A percentile compares a stretch with the other conserved stretches of the same genome.
phyloP scores from a whole-genome alignment of 2,113 vertebrate genomes.

The Taurulus bubalis region DNA sequence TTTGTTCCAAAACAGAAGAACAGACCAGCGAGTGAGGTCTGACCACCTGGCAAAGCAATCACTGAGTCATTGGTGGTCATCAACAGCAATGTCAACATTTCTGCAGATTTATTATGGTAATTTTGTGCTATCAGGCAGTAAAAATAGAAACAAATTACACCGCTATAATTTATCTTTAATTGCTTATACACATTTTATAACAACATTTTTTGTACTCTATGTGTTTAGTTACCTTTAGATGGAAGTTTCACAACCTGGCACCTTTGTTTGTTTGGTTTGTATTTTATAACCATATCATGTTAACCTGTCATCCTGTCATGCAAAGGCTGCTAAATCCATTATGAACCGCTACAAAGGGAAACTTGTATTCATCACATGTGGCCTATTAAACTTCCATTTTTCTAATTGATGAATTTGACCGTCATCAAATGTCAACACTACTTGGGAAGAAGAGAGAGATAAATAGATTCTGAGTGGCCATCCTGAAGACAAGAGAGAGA shows the following conservation, averaged over 20 bases:
- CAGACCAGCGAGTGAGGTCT: conserved; percentile 32
- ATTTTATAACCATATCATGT: conserved; percentile 45
- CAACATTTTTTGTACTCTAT: conserved; percentile 23
- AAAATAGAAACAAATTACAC: conserved; percentile 48
- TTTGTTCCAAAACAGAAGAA: conserved; percentile 53
- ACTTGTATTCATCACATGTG: conserved; percentile 51
- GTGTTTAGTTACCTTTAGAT: conserved; percentile 13
- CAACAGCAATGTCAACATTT: conserved; percentile 56
- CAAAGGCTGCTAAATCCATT: conserved; percentile 59
- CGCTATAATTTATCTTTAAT: conserved; percentile 46
- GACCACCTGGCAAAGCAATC: conserved; percentile 68
- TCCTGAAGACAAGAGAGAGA: conserved; percentile 52
- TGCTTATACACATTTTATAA: conserved; percentile 33
- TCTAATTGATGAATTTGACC: conserved; percentile 63
- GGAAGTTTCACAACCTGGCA: conserved; percentile 27
- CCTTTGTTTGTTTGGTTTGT: conserved; percentile 48
- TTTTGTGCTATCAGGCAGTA: conserved; percentile 38
- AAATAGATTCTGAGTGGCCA: conserved; percentile 49
- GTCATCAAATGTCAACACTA: conserved; percentile 38
- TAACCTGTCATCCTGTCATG: conserved; percentile 46
- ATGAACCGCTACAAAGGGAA: conserved; percentile 37
- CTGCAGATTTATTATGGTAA: conserved; percentile 54
- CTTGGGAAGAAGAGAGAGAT: conserved; percentile 51
- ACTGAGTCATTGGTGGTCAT: conserved; percentile 53
- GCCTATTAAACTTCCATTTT: conserved; percentile 36